These are phyloP conservation scores for Tenebrio molitor DNA, from an alignment of 1,140 invertebrate species.

Conservation along the genomic window DNA sequence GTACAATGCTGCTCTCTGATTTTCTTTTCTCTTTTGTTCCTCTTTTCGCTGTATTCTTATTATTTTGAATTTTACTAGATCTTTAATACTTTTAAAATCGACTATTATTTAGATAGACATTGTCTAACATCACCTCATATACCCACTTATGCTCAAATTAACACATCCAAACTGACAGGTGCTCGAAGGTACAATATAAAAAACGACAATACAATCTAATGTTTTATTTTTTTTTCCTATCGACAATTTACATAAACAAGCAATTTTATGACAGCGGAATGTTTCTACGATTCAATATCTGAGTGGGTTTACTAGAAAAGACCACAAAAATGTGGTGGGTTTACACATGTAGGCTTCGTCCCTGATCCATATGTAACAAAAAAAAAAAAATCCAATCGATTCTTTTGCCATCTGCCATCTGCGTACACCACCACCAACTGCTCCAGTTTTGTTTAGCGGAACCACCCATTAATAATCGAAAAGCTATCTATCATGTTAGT, in stretches of 20 bases:
- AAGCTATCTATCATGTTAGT: slow-evolving; percentile 16
- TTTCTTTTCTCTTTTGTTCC: too few relatives aligned
- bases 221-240: neutral
- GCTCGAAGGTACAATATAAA: neutral
- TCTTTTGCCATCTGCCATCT: slow-evolving; percentile 11
- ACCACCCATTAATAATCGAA: neutral
- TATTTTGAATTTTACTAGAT: too few relatives aligned
- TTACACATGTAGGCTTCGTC: slow-evolving; percentile 12
- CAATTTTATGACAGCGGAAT: neutral
- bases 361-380: slow-evolving; percentile 13
- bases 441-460: neutral
- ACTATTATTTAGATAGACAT: too few relatives aligned
- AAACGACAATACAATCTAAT: neutral
- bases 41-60: too few relatives aligned
- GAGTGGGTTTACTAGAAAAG: slow-evolving; percentile 17
- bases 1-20: too few relatives aligned
- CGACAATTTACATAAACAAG: neutral
- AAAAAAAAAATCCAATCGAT: too few relatives aligned
- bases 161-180: neutral
- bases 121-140: too few relatives aligned
- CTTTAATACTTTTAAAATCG: too few relatives aligned
- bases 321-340: slow-evolving; percentile 7
- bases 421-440: neutral
- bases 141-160: neutral
- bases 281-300: slow-evolving; percentile 10